These are phyloP conservation scores for Sminthurides aquaticus DNA, from an alignment of 2,888 invertebrate genomes.

Conservation along the genomic window DNA sequence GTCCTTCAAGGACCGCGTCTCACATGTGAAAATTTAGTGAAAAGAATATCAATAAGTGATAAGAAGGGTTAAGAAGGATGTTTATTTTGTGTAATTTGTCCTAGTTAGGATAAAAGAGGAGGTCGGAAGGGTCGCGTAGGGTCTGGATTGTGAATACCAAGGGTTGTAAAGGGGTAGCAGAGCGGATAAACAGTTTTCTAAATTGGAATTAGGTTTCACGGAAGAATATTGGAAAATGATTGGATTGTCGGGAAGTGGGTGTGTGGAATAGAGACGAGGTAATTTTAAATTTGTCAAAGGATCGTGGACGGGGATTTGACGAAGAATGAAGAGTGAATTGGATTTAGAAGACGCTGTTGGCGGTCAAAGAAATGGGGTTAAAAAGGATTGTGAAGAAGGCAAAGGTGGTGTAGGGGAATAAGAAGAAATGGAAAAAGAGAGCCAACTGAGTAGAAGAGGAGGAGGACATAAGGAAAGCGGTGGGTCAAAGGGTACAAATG, in stretches of 20 bases:
- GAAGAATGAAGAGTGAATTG: too few species aligned
- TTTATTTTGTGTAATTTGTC: background rate
- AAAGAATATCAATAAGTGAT: too few species aligned
- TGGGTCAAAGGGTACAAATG: background rate
- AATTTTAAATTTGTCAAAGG: background rate
- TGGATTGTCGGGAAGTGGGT: background rate
- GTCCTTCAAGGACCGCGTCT: background rate
- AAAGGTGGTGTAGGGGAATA: too few species aligned
- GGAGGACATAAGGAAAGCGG: background rate
- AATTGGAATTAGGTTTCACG: background rate
- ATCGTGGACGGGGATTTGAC: background rate
- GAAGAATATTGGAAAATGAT: background rate
- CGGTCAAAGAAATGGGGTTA: too few species aligned
- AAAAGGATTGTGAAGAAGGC: too few species aligned
- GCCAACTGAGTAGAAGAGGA: too few species aligned
- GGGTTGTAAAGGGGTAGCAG: background rate
- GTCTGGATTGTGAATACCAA: too few species aligned
- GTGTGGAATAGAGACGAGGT: background rate
- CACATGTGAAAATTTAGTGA: background rate
- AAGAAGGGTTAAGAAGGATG: too few species aligned
- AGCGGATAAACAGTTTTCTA: background rate
- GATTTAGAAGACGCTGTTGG: too few species aligned
- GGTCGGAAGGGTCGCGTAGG: too few species aligned
- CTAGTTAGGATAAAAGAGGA: background rate
- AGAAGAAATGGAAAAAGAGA: too few species aligned